These are phyloP conservation scores for Dione vanillae DNA, from an alignment of 2,888 invertebrate genomes.

Conservation along the genomic window DNA sequence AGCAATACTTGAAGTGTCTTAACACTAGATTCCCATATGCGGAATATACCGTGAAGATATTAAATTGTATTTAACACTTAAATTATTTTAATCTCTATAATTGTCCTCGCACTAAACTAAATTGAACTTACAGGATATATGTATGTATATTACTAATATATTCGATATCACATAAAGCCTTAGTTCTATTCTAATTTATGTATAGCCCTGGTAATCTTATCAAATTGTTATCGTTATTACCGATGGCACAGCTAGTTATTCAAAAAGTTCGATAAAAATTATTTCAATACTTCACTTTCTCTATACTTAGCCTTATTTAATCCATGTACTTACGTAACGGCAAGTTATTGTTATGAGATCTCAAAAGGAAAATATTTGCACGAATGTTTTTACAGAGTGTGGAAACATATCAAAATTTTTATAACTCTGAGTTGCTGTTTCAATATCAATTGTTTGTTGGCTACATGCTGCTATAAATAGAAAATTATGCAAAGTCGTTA, in stretches of 20 bases:
- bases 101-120: no score
- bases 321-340: neutral
- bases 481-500: neutral
- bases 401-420: neutral
- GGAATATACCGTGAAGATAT: no score
- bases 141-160: neutral
- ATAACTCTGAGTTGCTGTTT: slow-evolving; percentile 1
- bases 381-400: neutral
- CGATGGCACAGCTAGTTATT: neutral
- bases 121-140: no score
- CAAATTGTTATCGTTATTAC: slow-evolving; percentile 1
- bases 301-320: no score
- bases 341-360: neutral
- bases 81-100: no score
- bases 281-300: no score
- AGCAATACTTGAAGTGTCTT: no score
- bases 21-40: no score
- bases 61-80: no score
- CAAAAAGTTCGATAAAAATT: neutral
- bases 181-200: neutral
- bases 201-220: neutral
- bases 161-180: neutral
- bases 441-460: neutral
- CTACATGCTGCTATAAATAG: neutral
- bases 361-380: slow-evolving; percentile 4